Conservation (phyloP, 2,797 vertebrate genomes). For the Geotrypetes seraphini region DNA sequence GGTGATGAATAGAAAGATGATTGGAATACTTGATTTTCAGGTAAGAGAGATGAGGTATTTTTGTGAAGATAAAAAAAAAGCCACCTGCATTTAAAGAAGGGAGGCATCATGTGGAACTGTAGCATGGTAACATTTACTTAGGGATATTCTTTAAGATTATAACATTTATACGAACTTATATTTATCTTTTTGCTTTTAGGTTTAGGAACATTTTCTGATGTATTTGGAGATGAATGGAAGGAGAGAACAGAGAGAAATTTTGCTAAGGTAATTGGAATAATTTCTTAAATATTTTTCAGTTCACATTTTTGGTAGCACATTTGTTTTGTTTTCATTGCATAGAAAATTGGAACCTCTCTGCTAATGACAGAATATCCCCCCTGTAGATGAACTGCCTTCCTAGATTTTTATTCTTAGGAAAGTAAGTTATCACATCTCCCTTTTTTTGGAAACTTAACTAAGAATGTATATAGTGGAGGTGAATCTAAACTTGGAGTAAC, state of each 20-base stretch:
- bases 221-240: slow-evolving; percentile 96
- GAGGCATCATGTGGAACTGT: too few relatives aligned
- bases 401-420: slow-evolving; percentile 4
- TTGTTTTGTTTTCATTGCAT: neutral
- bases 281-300: slow-evolving; percentile 12
- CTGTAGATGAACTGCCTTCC: neutral
- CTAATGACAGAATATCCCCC: neutral
- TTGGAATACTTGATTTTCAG: too few relatives aligned
- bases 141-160: slow-evolving; percentile 15
- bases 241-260: slow-evolving; percentile 96
- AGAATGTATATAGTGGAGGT: too few relatives aligned
- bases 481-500: too few relatives aligned
- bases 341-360: neutral
- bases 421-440: neutral
- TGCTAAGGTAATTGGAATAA: slow-evolving; percentile 73
- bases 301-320: neutral
- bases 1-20: too few relatives aligned
- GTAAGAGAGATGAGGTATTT: too few relatives aligned
- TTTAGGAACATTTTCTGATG: slow-evolving; percentile 91
- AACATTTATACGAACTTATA: slow-evolving; percentile 22
- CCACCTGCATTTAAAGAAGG: too few relatives aligned
- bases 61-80: too few relatives aligned
- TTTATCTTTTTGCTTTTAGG: slow-evolving; percentile 58
- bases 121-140: too few relatives aligned
- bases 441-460: too few relatives aligned